Conservation (phyloP, 2,888 invertebrate genomes). For the Yponomeuta malinellus region DNA sequence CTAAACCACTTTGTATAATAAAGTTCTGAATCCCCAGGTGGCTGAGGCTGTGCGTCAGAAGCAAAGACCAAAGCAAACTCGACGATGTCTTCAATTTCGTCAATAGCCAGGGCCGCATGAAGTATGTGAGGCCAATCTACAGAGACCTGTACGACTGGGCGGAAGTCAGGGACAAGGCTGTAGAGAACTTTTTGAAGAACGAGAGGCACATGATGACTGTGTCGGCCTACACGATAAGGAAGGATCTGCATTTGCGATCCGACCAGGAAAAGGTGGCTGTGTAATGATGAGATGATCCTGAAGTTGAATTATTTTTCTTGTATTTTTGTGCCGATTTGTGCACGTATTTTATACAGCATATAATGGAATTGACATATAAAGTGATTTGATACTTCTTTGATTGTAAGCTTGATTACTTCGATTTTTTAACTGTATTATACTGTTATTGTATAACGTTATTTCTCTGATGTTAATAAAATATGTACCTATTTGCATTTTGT, state of each 20-base stretch:
- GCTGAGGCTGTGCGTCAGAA: slow-evolving; percentile 85
- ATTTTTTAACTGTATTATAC: background rate
- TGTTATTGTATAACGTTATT: background rate
- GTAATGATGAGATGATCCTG: background rate
- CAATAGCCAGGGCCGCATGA: slow-evolving; percentile 92
- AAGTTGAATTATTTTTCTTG: background rate
- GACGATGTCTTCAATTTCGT: slow-evolving; percentile 84
- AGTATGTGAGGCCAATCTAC: slow-evolving; percentile 92
- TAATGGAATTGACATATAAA: background rate
- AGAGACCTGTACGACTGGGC: slow-evolving; percentile 90
- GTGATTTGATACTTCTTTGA: background rate
- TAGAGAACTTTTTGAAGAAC: slow-evolving; percentile 82
- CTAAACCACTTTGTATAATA: background rate
- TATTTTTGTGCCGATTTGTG: background rate
- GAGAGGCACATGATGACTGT: slow-evolving; percentile 90
- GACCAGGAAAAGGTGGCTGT: background rate
- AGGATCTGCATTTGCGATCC: slow-evolving; percentile 79
- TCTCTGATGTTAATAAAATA: background rate
- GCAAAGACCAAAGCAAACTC: slow-evolving; percentile 80
- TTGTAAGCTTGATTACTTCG: slow-evolving; percentile 6
- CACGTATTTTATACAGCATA: background rate
- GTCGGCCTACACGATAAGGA: slow-evolving; percentile 81
- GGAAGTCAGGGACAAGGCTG: slow-evolving; percentile 78
- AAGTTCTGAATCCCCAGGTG: slow-evolving; percentile 73
- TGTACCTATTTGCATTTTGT: background rate